These are phyloP conservation scores for Euwallacea fornicatus DNA, from an alignment of 1,140 invertebrate genomes.

Conservation along the genomic window DNA sequence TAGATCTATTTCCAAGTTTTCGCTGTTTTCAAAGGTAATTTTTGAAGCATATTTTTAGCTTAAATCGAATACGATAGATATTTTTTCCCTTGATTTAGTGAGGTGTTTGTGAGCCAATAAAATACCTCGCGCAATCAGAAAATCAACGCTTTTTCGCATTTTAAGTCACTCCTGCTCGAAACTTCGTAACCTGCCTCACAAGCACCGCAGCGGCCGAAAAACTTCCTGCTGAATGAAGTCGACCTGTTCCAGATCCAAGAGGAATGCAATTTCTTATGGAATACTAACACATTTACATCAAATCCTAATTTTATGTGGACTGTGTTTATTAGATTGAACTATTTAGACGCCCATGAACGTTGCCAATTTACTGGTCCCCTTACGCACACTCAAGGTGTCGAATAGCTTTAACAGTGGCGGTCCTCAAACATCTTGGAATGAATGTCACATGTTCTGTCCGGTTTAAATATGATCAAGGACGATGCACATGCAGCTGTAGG, in stretches of 20 bases:
- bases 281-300: slow-evolving; percentile 3
- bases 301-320: slow-evolving; percentile 7
- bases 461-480: not conserved
- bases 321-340: slow-evolving; percentile 17
- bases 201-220: not conserved
- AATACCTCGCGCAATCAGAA: not conserved
- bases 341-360: slow-evolving; percentile 24
- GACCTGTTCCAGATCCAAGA: not conserved
- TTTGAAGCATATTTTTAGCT: slow-evolving; percentile 8
- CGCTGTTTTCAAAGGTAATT: slow-evolving; percentile 10
- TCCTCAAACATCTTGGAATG: slow-evolving; percentile 3
- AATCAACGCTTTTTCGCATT: not conserved
- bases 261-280: not conserved
- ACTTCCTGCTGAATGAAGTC: not conserved
- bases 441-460: not conserved
- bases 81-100: slow-evolving; percentile 14
- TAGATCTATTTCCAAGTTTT: slow-evolving; percentile 18
- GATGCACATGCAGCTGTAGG: not conserved
- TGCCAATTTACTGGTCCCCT: slow-evolving; percentile 21
- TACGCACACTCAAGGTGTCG: slow-evolving; percentile 23
- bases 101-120: slow-evolving; percentile 8
- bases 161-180: not conserved
- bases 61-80: slow-evolving; percentile 11
- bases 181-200: not conserved
- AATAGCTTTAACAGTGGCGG: slow-evolving; percentile 19